Base-by-base conservation (phyloP, 2,888 invertebrate species). In the Periphyllus acericola region DNA sequence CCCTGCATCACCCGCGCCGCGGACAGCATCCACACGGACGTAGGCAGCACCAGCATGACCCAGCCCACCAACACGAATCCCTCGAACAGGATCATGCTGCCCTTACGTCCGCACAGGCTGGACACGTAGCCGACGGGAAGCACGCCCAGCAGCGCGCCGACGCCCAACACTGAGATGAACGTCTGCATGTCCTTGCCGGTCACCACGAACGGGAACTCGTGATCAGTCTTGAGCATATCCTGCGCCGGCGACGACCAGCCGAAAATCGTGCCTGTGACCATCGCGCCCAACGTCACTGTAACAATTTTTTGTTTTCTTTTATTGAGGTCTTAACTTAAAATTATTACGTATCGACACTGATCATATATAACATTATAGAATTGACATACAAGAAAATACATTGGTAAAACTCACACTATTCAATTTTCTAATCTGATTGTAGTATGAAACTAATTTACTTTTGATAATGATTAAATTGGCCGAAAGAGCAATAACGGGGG, bases 241-340 rank as follows among this genome's bases (percentile, higher is more conserved):
- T 96, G 91, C 0, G 95, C 95, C 1, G 97, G 96, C 0, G 96
- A 95, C 0, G 96, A 95, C 96, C 96, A 97, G 3, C 95, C 95
- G n/a, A 96, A 91, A 25, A 94, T 95, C 0, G 95, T 94, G 36
- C 96, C 96, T 0, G 94, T 95, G 55, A 94, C 94, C 19, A 96
- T 93, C 0, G 96, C 95, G 66, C 95, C 94, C 74, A 96, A 92
- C 0, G 95, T 95, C 84, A 95, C 96, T 96, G 92, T 46, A 14
- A 46, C 46, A 46, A 46, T 6, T 36, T n/a, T n/a, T n/a, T n/a
- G n/a, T n/a, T n/a, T n/a, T n/a, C n/a, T n/a, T n/a, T n/a, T n/a
- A n/a, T n/a, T n/a, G n/a, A n/a, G n/a, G n/a, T n/a, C n/a, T n/a
- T n/a, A n/a, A n/a, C n/a, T n/a, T n/a, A n/a, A n/a, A n/a, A n/a